Percentiles rank a stretch among this genome's conserved stretches.
Evolutionary conservation across 2,888 invertebrate genomes (phyloP).

Genomic region (Calephelis perditalis): DNA sequence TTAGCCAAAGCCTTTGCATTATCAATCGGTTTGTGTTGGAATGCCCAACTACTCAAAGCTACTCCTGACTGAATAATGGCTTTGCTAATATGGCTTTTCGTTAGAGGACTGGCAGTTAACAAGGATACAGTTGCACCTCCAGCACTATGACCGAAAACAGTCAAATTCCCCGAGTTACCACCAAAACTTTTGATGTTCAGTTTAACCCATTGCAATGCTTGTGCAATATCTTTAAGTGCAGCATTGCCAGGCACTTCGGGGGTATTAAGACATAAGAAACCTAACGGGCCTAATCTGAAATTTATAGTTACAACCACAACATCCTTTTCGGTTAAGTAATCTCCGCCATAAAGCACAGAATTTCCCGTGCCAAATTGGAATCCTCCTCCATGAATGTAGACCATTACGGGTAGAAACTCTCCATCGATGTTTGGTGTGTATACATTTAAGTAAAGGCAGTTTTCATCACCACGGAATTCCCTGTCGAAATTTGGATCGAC

Average conservation of each 20-base stretch:
- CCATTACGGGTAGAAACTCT: slow-evolving; percentile 73
- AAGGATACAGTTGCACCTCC: slow-evolving; percentile 49
- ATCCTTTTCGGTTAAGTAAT: slow-evolving; percentile 76
- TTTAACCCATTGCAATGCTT: slow-evolving; percentile 62
- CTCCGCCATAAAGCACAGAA: slow-evolving; percentile 63
- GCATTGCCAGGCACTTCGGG: slow-evolving; percentile 69
- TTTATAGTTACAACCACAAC: slow-evolving; percentile 77
- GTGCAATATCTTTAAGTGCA: slow-evolving; percentile 60
- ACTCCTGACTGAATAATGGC: slow-evolving; percentile 62
- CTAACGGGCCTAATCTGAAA: slow-evolving; percentile 69
- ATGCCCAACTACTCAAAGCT: slow-evolving; percentile 40
- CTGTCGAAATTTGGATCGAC: slow-evolving; percentile 57
- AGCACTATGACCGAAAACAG: slow-evolving; percentile 61
- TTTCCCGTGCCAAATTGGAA: slow-evolving; percentile 73
- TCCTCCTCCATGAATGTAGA: slow-evolving; percentile 77
- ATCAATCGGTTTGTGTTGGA: slow-evolving; percentile 52
- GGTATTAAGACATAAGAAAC: slow-evolving; percentile 61
- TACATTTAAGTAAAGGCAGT: slow-evolving; percentile 84
- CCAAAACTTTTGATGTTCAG: slow-evolving; percentile 63
- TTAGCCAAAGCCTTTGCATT: slow-evolving; percentile 50
- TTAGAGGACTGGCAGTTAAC: slow-evolving; percentile 55
- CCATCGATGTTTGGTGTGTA: slow-evolving; percentile 79
- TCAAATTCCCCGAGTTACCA: slow-evolving; percentile 61
- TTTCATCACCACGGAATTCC: slow-evolving; percentile 76
- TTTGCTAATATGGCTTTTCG: slow-evolving; percentile 54